Conservation (phyloP, 1,140 invertebrate species). For the Pseudomyrmex sp. region DNA sequence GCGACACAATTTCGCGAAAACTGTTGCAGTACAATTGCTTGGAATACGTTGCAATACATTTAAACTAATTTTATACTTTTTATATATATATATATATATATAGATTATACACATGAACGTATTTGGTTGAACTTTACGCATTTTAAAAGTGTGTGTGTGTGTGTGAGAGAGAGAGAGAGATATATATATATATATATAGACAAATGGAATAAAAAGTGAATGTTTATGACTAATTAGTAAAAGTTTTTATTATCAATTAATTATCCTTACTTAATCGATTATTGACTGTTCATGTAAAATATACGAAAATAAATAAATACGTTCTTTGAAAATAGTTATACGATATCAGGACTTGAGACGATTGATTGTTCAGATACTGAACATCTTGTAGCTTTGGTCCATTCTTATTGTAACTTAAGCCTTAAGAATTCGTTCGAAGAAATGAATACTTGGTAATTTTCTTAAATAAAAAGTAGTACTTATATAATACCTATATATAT, state of each 20-base stretch:
- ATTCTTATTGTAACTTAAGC: constrained; percentile 65
- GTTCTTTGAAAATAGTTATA: constrained; percentile 50
- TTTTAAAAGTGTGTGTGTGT: too few species aligned
- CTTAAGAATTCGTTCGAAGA: constrained; percentile 58
- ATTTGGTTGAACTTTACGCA: not conserved
- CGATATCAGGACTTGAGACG: constrained; percentile 33
- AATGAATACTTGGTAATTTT: constrained; percentile 22
- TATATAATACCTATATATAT: not conserved
- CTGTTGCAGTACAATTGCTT: not conserved
- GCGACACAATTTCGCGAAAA: not conserved
- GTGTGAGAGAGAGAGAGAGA: not conserved
- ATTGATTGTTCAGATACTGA: constrained; percentile 47
- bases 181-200: constrained; percentile 3
- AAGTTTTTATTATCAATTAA: constrained; percentile 57
- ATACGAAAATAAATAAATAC: constrained; percentile 65
- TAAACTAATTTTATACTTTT: constrained; percentile 14
- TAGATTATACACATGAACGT: constrained; percentile 3
- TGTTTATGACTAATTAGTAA: constrained; percentile 18
- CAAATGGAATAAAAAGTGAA: not conserved
- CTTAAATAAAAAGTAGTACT: constrained; percentile 48
- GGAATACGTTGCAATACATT: not conserved
- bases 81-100: not conserved
- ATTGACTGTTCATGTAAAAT: constrained; percentile 48
- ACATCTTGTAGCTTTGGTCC: constrained; percentile 68
- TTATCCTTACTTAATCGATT: constrained; percentile 45